phyloP scores from a whole-genome alignment of 2,888 invertebrate species.

The Panopea generosa region DNA sequence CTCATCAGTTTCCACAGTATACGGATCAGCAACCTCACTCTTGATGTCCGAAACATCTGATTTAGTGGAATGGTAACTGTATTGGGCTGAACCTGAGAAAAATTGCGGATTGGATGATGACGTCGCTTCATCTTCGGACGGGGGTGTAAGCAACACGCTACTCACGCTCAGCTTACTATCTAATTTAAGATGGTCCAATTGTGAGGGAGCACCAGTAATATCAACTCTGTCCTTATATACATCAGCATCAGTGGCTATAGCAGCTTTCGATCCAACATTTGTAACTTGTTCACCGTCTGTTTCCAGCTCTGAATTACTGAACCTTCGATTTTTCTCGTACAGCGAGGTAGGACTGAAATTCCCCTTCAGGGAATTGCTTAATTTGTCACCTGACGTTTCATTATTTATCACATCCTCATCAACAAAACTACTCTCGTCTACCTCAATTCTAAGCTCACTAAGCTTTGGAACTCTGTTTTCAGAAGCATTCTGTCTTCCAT shows the following conservation, averaged over 20 bases:
- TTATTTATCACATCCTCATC: conserved; percentile 38
- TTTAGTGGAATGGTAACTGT: conserved; percentile 53
- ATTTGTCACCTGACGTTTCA: conserved; percentile 13
- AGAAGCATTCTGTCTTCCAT: background rate
- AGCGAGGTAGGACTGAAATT: conserved; percentile 78
- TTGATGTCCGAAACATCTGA: conserved; percentile 59
- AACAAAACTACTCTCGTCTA: conserved; percentile 56
- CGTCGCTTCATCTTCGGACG: conserved; percentile 64
- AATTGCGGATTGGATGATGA: conserved; percentile 30
- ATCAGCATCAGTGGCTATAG: no score
- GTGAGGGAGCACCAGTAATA: background rate
- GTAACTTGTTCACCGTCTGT: background rate
- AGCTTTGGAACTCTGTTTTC: conserved; percentile 22
- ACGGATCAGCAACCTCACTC: conserved; percentile 47
- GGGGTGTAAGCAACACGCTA: conserved; percentile 72
- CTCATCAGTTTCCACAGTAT: conserved; percentile 49
- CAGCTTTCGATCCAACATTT: no score
- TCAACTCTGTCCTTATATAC: conserved; percentile 1
- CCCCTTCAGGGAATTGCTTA: conserved; percentile 73
- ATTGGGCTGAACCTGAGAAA: conserved; percentile 18
- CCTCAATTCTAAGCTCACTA: conserved; percentile 44
- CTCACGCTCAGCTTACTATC: conserved; percentile 51
- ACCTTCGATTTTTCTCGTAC: conserved; percentile 68
- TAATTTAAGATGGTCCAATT: conserved; percentile 8
- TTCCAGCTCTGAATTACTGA: conserved; percentile 31